Evolutionary conservation across 92 coral and sea anemone species (phyloP), one percentile per base, ranked within the genome.

Genomic region (Epizoanthus ramosus): DNA sequence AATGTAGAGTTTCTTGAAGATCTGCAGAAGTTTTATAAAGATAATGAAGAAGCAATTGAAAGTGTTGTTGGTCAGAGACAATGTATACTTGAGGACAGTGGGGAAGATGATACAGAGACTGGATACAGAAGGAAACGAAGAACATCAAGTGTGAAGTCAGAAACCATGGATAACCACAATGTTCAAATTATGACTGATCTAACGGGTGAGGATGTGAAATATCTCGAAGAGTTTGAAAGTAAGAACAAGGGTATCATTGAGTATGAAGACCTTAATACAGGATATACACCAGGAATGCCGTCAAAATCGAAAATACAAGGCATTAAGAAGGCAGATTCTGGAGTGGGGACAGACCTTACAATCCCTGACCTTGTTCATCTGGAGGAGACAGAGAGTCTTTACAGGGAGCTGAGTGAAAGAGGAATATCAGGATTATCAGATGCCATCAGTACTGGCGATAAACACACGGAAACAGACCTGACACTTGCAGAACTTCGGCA

Each of bases 291-390:
- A 60, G 47, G 24, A 17, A 39, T 41, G 24, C 82, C 41, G 57
- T 22, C 71, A 22, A 37, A 37, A 37, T 37, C 57, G 85, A 64
- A 65, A 71, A 28, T 12, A 8, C 75, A 25, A 68, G 28, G 37
- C 16, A 80, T 59, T 66, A 75, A 59, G 52, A 63, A 71, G 47
- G 81, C 64, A 1, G 86, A 87, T 71, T 85, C 83, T 9, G 88
- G 73, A 45, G 86, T 83, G 6, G 92, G 92, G 91, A 93, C 95
- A 23, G 95, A 93, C 5, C 63, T 93, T 85, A 93, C 98, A 15
- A 85, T 85, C 17, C 79, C 83, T n/a, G 88, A 88, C 54, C 77
- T 93, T 8, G 94, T 89, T 58, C 85, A 87, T 50, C 90, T 87
- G 33, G 93, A 89, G 72, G 93, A 93, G 71, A 83, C 88, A 2